phyloP scores from a whole-genome alignment of 2,113 vertebrate genomes.

The Chelonoidis abingdonii region DNA sequence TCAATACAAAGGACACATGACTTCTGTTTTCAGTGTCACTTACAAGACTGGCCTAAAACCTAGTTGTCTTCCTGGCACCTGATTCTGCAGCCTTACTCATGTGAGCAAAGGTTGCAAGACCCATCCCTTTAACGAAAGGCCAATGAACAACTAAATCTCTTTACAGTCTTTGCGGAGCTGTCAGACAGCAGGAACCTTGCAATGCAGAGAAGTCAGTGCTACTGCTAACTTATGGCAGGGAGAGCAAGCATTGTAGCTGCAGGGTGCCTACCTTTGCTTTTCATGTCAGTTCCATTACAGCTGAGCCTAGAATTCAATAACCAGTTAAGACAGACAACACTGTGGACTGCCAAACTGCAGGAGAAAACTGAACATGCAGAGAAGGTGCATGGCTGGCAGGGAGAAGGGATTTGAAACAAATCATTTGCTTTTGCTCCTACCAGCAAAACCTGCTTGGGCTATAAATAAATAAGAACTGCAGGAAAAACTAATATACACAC shows the following conservation, averaged over 20 bases:
- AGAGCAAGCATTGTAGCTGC: not conserved
- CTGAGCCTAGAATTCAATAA: not conserved
- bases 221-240: not conserved
- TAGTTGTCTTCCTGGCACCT: not conserved
- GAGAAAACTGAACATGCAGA: fast-evolving
- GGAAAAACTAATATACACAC: conserved; percentile 26
- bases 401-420: fast-evolving
- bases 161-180: conserved; percentile 54
- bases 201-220: conserved; percentile 33
- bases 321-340: not conserved
- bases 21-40: not conserved
- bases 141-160: conserved; percentile 51
- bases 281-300: not conserved
- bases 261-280: conserved; percentile 28
- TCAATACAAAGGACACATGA: not conserved
- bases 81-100: not conserved
- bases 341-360: fast-evolving
- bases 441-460: conserved; percentile 32
- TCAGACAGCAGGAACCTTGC: conserved; percentile 63
- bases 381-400: fast-evolving
- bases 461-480: conserved; percentile 21
- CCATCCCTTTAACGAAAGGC: not conserved
- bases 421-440: not conserved
- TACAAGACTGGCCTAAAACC: not conserved
- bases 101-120: not conserved